Evolutionary conservation across 64 coral and sea anemone genomes (phyloP), one percentile per base, ranked within the genome.

Genomic region (Montipora capricornis): DNA sequence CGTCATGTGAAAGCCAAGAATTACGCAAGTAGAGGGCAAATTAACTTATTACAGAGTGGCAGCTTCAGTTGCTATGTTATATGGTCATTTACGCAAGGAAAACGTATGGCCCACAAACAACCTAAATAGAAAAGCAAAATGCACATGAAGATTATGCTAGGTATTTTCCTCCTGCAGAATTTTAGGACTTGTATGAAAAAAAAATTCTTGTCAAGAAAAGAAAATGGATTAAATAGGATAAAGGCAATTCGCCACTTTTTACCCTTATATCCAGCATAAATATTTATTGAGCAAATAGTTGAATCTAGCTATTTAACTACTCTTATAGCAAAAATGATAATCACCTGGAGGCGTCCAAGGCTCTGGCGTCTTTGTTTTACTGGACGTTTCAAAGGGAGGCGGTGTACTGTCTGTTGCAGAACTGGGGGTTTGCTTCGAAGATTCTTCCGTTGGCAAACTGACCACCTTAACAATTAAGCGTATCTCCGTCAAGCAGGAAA

Each of bases 401-500:
- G 81, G 15, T 62, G 44, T 47, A 26, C 26, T 68, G 16, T 84
- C 12, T 47, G 59, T 68, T 11, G 44, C 64, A 47, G 81, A 68
- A 48, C 15, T 67, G 57, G 12, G 2, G 6, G 6, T 4, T 68
- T 46, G 9, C 1, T 59, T 84, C 15, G 5, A 47, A 8, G 81
- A 6, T 6, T 47, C 1, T 8, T 45, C 47, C 60, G 59, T 84
- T 5, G 81, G 37, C 6, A n/a, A 46, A n/a, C 14, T n/a, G 10
- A 19, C 37, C 14, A 84, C 44, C 44, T 48, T 19, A 3, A 84
- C 37, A 45, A 44, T 68, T 12, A 84, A 84, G 44, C 29, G 37
- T 67, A 61, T 84, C 6, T 84, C 81, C 61, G 81, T 84, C 61
- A 47, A 8, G 69, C 87, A 89, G n/a, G 87, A 77, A 76, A 77